Base-by-base conservation (phyloP, 2,797 vertebrate species). In the Takifugu ocellatus region DNA sequence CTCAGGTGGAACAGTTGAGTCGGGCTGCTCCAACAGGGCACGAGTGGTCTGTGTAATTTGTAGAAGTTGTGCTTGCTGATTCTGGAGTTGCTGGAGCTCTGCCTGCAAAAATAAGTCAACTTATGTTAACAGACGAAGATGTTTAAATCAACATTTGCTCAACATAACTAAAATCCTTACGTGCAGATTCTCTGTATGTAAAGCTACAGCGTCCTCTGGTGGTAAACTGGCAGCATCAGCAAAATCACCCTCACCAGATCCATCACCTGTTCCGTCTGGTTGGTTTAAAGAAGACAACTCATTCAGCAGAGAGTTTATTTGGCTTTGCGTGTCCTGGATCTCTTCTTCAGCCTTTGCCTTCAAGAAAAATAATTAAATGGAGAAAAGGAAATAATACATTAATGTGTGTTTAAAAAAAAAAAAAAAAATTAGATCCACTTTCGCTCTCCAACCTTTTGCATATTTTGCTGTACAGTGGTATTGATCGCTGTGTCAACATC, bases 341-440 rank as follows among this genome's bases (percentile, higher is more conserved):
- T 97, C 93, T 58, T 96, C 94, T 59, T 88, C 93, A 57, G 95
- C 93, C 88, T 94, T 96, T 29, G 93, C 95, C 97, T 97, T 84
- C 52, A 66, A 25, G 3, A 7, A 2, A 16, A 1, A 17, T n/a
- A 1, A 6, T 8, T 3, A 39, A 15, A 39, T 6, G n/a, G 1
- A 6, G 7, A 8, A 31, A 42, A 7, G 12, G 6, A 6, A 33
- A n/a, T 4, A 39, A 26, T n/a, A 6, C 21, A 24, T 11, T 26
- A 3, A 25, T 21, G 21, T 21, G 21, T 21, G 21, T 21, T 21
- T 21, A 21, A 21, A 21, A 21, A 21, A 21, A 21, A 21, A 21
- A 21, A 21, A 21, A 21, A 21, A 21, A 21, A 21, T 54, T 10
- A 21, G 25, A 5, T 39, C 21, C 14, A 0, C 8, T 1, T 2